Conservation (phyloP, 2,113 vertebrate species). For the Gallinago media region DNA sequence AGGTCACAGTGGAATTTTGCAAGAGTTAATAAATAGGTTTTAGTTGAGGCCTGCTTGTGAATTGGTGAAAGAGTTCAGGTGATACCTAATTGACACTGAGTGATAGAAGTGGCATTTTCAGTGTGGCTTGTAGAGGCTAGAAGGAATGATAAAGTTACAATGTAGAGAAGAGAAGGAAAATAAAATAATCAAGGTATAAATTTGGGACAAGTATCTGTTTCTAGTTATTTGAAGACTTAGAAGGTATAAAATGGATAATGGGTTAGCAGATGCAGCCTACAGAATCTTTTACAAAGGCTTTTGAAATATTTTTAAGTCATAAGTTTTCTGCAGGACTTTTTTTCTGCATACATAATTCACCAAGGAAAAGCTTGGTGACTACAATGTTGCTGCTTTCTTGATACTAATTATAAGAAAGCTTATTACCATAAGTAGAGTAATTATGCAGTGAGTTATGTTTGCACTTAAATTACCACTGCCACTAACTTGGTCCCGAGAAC, state of each 20-base stretch:
- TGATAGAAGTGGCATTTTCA: background rate
- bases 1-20: background rate
- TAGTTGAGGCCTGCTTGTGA: background rate
- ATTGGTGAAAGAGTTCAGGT: background rate
- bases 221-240: background rate
- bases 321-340: background rate
- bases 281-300: background rate
- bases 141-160: background rate
- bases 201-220: background rate
- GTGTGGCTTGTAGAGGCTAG: background rate
- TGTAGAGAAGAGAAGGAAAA: background rate
- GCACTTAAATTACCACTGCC: background rate
- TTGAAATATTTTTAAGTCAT: background rate
- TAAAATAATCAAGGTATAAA: background rate
- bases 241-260: background rate
- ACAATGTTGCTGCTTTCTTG: background rate
- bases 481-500: background rate
- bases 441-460: background rate
- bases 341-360: background rate
- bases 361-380: background rate
- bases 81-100: background rate
- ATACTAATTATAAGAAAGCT: background rate
- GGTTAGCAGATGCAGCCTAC: background rate
- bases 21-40: background rate
- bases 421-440: background rate